Conservation (phyloP, 1,140 invertebrate genomes). For the Ceratina calcarata region DNA sequence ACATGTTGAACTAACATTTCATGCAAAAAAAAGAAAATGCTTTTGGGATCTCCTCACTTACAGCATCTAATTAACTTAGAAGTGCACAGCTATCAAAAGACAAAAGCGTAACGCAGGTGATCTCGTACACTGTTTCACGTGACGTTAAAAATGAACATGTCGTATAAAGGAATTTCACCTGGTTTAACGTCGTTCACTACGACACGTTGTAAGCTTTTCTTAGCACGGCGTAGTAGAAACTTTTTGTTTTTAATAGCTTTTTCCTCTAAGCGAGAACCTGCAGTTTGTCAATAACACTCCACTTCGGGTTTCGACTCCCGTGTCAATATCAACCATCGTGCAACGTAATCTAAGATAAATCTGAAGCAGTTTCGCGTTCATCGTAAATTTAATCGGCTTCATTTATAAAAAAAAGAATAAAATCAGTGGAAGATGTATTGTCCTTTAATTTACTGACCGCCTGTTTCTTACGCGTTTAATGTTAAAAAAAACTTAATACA, state of each 20-base stretch:
- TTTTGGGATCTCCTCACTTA: too few relatives aligned
- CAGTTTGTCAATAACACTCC: conserved; percentile 39
- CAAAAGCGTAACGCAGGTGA: background rate
- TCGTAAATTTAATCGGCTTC: background rate
- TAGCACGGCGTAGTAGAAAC: background rate
- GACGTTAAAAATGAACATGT: background rate
- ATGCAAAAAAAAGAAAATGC: too few relatives aligned
- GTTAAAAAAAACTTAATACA: too few relatives aligned
- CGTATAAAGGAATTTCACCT: conserved; percentile 1
- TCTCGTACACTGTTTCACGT: too few relatives aligned
- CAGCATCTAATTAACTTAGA: too few relatives aligned
- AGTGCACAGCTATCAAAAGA: too few relatives aligned
- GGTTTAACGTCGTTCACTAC: background rate
- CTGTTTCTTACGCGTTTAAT: too few relatives aligned
- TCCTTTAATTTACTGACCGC: too few relatives aligned
- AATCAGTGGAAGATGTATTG: too few relatives aligned
- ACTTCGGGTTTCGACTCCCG: background rate
- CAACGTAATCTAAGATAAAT: background rate
- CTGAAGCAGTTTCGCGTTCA: conserved; percentile 11
- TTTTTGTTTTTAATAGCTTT: conserved; percentile 14
- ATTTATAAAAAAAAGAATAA: background rate
- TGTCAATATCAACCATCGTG: conserved; percentile 12
- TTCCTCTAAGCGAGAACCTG: conserved; percentile 21
- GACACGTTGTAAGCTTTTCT: conserved; percentile 6
- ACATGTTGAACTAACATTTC: too few relatives aligned